Conservation (phyloP, 2,113 vertebrate species). For the Tenebrosternarchus preto region DNA sequence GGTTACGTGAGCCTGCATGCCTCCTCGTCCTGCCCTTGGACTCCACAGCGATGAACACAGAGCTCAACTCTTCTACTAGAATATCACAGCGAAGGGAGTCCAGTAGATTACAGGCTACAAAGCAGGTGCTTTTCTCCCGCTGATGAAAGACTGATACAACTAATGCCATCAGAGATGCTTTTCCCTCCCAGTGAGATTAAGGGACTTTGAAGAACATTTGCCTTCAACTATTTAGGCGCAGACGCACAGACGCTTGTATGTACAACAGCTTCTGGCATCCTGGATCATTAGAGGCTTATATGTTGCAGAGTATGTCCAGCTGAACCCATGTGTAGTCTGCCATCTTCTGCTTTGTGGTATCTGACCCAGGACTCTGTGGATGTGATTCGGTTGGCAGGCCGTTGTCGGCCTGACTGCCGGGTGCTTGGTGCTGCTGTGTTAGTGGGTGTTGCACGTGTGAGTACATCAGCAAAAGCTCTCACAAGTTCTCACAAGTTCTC, state of each 20-base stretch:
- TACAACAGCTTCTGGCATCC: neutral
- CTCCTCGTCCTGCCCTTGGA: constrained; percentile 13
- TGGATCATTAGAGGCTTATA: too few species aligned
- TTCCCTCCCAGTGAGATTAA: neutral
- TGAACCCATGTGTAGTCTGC: too few species aligned
- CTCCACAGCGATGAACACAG: constrained; percentile 22
- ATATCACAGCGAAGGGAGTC: constrained; percentile 26
- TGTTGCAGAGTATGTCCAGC: too few species aligned
- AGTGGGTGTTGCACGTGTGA: too few species aligned
- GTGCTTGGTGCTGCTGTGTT: too few species aligned
- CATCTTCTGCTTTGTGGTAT: too few species aligned
- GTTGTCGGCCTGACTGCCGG: too few species aligned
- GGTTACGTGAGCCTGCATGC: constrained; percentile 29
- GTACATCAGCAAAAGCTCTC: too few species aligned
- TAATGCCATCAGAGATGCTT: constrained; percentile 4
- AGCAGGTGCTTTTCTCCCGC: constrained; percentile 7
- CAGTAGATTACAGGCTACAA: constrained; percentile 1
- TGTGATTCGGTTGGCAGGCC: too few species aligned
- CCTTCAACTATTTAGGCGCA: neutral
- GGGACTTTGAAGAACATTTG: neutral
- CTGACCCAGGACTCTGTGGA: too few species aligned
- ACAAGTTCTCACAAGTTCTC: too few species aligned
- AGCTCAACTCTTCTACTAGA: constrained; percentile 12
- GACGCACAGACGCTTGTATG: constrained; percentile 46
- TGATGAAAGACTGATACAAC: neutral